Base-by-base conservation (phyloP, 2,113 vertebrate genomes). In the Tachysurus fulvidraco region DNA sequence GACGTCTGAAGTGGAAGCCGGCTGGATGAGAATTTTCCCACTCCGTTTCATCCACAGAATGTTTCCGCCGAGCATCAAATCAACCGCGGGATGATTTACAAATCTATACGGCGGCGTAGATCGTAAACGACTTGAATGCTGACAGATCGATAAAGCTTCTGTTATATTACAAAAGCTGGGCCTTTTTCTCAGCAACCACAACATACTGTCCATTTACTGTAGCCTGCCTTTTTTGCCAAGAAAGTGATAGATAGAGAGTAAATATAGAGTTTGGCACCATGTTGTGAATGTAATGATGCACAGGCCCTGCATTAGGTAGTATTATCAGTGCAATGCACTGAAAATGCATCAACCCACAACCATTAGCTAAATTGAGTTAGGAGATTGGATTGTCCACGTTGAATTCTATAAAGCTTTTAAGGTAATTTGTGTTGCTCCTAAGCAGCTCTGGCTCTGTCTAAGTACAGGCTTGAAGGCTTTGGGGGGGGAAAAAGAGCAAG, bases 321-420 rank as follows among this genome's bases (percentile, higher is more conserved):
- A 85, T 64, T 21, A 55, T 78, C 64, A 50, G 67, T 74, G 54
- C 12, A 46, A 81, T 60, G 36, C 78, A 73, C 85, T 86, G 54
- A 5, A 81, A 54, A 82, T 28, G 41, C 30, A 86, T 30, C 44
- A 46, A 50, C 64, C 55, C 64, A 82, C 44, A 73, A 62, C 54
- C 85, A 82, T 86, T 86, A 86, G 55, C 55, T 62, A 86, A 86
- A 86, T 74, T 86, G 67, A 69, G 79, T 86, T 86, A 81, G 19
- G 44, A 25, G 65, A 82, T 23, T 73, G 52, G 36, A 73, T 44
- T 74, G 79, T 23, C 54, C 21, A 5, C 7, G 25, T 5, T 55
- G 28, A 25, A 67, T 23, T 60, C 36, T 52, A 7, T 60, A 73
- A 86, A n/a, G 85, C 85, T 82, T 86, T 86, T 73, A 82, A 74